Conservation (phyloP, 2,797 vertebrate species). For the Myiotriccus ornatus region DNA sequence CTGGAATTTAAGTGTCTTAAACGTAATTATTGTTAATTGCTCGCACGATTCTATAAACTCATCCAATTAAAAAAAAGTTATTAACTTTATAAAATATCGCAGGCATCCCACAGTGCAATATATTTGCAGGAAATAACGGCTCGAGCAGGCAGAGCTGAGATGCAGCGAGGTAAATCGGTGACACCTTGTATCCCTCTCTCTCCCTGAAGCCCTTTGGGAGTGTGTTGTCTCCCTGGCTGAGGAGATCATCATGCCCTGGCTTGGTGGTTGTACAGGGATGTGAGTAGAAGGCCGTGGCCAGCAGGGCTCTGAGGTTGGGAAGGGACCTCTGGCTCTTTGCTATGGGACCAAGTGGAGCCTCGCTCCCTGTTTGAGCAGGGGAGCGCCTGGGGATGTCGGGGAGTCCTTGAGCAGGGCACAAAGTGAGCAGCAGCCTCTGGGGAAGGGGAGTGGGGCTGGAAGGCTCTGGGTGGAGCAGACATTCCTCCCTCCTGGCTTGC, state of each 20-base stretch:
- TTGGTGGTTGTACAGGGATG: rapidly evolving
- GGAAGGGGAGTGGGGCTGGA: background rate
- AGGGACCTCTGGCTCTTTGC: rapidly evolving
- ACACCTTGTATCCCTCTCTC: background rate
- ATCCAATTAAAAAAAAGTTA: conserved; percentile 83
- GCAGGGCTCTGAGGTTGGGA: background rate
- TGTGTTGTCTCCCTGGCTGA: rapidly evolving
- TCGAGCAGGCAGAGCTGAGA: conserved; percentile 64
- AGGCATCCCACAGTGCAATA: conserved; percentile 75
- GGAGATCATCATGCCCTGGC: rapidly evolving
- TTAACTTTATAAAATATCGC: conserved; percentile 80
- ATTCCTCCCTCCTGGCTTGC: background rate
- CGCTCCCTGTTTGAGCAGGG: rapidly evolving
- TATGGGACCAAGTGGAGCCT: rapidly evolving
- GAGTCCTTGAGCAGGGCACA: background rate
- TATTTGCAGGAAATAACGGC: conserved; percentile 69
- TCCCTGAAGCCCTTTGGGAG: background rate
- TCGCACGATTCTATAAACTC: conserved; percentile 76
- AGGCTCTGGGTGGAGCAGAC: rapidly evolving
- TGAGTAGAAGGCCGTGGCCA: rapidly evolving
- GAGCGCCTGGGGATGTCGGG: rapidly evolving
- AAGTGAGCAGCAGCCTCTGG: background rate
- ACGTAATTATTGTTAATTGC: conserved; percentile 81
- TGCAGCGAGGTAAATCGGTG: conserved; percentile 48
- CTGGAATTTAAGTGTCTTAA: conserved; percentile 79